These are phyloP conservation scores for Zootoca vivipara DNA, from an alignment of 2,113 vertebrate species.

Conservation along the genomic window DNA sequence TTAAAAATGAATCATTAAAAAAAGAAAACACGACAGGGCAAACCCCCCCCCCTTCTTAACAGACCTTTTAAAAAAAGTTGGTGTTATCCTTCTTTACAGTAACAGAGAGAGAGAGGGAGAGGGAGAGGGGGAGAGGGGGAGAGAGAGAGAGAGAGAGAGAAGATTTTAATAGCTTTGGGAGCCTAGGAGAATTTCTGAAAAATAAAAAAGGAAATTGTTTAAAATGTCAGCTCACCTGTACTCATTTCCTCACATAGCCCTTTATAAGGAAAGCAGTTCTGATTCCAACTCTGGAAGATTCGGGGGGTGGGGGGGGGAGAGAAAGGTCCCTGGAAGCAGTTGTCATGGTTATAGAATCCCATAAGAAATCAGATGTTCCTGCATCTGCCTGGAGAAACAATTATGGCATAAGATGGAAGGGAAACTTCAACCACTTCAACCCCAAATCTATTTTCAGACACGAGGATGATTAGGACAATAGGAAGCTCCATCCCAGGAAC, in stretches of 20 bases:
- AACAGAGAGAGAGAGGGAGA: not conserved
- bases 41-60: conserved; percentile 18
- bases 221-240: conserved; percentile 57
- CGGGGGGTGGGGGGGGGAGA: not conserved
- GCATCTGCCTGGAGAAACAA: conserved; percentile 63
- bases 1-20: conserved; percentile 50
- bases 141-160: not conserved
- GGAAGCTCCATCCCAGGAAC: conserved; percentile 32
- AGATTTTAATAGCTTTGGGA: conserved; percentile 11
- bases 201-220: conserved; percentile 15
- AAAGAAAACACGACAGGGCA: not conserved
- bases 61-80: conserved; percentile 42
- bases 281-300: conserved; percentile 64
- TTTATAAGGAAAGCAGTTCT: conserved; percentile 51
- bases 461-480: conserved; percentile 53
- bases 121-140: not conserved
- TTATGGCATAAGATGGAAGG: conserved; percentile 63
- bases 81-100: not conserved
- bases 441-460: conserved; percentile 57
- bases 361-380: conserved; percentile 70
- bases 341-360: conserved; percentile 80
- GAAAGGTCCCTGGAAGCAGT: conserved; percentile 69
- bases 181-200: not conserved
- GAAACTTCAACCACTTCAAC: conserved; percentile 47
- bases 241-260: conserved; percentile 52